Conservation (phyloP, 35 echinoderm and acorn worm genomes). For the Ophiothrix spiculata region DNA sequence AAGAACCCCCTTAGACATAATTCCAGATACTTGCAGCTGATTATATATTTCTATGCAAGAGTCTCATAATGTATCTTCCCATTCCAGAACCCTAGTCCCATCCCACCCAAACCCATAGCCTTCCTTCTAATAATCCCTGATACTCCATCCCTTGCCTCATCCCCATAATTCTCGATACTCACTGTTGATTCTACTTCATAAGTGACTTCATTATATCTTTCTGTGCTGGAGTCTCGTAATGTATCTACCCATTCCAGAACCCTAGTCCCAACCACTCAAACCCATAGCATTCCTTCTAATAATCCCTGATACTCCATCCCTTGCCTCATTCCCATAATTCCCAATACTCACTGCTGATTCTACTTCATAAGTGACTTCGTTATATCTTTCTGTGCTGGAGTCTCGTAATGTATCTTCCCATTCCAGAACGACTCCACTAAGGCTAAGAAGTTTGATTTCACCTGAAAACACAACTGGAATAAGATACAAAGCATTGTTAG, state of each 20-base stretch:
- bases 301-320: too few relatives aligned
- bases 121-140: too few relatives aligned
- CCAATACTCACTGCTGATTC: background rate
- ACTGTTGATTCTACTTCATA: background rate
- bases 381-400: background rate
- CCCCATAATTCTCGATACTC: too few relatives aligned
- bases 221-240: background rate
- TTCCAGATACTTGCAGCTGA: background rate
- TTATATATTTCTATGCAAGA: background rate
- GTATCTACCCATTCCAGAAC: background rate
- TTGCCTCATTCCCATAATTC: too few relatives aligned
- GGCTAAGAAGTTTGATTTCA: background rate
- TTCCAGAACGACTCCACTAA: background rate
- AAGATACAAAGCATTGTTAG: background rate
- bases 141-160: too few relatives aligned
- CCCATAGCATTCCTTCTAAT: too few relatives aligned
- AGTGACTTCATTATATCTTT: background rate
- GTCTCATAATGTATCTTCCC: background rate
- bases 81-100: background rate
- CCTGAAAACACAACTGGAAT: background rate
- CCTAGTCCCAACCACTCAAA: too few relatives aligned
- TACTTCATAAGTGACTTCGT: slow-evolving; percentile 1
- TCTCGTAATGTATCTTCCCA: background rate
- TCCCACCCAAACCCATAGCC: too few relatives aligned
- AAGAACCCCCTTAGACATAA: too few relatives aligned